Evolutionary conservation across 2,797 vertebrate genomes (phyloP).

Genomic region (Takifugu rubripes): DNA sequence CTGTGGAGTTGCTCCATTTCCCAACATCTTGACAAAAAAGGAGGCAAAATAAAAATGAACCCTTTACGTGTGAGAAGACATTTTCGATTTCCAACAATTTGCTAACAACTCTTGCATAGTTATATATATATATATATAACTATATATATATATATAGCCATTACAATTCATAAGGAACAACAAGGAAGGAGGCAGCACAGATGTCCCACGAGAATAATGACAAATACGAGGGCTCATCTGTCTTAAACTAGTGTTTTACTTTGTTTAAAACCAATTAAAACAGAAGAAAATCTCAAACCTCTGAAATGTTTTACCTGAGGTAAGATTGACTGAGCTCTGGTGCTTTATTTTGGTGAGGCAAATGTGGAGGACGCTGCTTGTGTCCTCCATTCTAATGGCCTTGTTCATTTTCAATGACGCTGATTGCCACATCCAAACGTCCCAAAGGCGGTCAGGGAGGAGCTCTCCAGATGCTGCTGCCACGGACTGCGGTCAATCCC

Average conservation of each 20-base stretch:
- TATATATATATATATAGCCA: conserved; percentile 53
- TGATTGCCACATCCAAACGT: conserved; percentile 67
- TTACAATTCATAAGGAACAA: conserved; percentile 55
- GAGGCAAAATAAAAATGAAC: conserved; percentile 4
- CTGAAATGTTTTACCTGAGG: conserved; percentile 39
- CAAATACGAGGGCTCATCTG: conserved; percentile 50
- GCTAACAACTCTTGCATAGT: conserved; percentile 45
- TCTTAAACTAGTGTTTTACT: conserved; percentile 51
- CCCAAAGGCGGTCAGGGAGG: conserved; percentile 24
- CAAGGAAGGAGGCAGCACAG: conserved; percentile 37
- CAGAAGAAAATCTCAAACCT: too few species aligned
- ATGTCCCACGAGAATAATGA: conserved; percentile 47
- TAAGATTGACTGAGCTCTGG: conserved; percentile 51
- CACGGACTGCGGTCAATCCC: conserved; percentile 44
- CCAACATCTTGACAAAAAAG: not conserved
- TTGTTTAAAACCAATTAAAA: conserved; percentile 22
- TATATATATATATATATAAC: conserved; percentile 53
- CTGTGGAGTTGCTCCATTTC: conserved; percentile 3
- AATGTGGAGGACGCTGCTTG: conserved; percentile 63
- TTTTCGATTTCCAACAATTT: conserved; percentile 57
- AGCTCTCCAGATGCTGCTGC: conserved; percentile 29
- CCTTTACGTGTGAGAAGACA: conserved; percentile 39
- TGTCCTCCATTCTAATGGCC: conserved; percentile 72
- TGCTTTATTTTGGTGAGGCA: conserved; percentile 59
- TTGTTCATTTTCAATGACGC: conserved; percentile 67